Evolutionary conservation across 1,140 invertebrate genomes (phyloP), one percentile per base, ranked within the genome.

Genomic region (Chironomus tepperi): DNA sequence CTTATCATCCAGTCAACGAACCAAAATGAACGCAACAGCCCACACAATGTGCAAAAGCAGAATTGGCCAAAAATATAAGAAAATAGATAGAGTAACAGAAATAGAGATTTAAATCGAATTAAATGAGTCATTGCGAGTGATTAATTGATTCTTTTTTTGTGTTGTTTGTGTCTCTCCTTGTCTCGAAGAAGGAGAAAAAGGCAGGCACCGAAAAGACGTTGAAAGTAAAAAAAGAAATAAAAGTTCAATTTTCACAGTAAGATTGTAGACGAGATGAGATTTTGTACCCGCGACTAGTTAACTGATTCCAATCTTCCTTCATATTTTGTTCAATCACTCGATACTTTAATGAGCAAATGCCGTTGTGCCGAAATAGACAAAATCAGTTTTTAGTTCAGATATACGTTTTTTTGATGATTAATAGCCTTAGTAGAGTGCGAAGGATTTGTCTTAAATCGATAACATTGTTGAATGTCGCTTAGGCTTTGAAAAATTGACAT

Each of bases 61-160:
- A 34, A 34, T 34, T 34, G 1, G 24, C 24, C 24, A 34, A 34
- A 15, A 15, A 57, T 5, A 57, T 57, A 57, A 12, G n/a, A 57
- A 47, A 57, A 57, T 57, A 57, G 47, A 57, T 12, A 12, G 12
- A 57, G n/a, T 15, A 57, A 12, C n/a, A 19, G 18, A 19, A 10
- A 70, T 7, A 21, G 65, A 70, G 65, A 70, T 70, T 70, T 70
- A 70, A 70, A 70, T 70, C 65, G 18, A 70, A 70, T 70, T 70
- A 70, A 70, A 70, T 70, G 65, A 70, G 65, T 70, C 65, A 70
- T 70, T 18, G 65, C 19, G n/a, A 21, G 65, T 70, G 65, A 70
- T 70, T 70, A 70, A 70, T 70, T 70, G 65, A 70, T 70, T 19
- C 12, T 70, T 70, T 19, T 18, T 18, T 57, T n/a, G n/a, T n/a